Evolutionary conservation across 2,888 invertebrate genomes (phyloP), one percentile per base, ranked within the genome.

Genomic region (Eumacrocentrus americanus): DNA sequence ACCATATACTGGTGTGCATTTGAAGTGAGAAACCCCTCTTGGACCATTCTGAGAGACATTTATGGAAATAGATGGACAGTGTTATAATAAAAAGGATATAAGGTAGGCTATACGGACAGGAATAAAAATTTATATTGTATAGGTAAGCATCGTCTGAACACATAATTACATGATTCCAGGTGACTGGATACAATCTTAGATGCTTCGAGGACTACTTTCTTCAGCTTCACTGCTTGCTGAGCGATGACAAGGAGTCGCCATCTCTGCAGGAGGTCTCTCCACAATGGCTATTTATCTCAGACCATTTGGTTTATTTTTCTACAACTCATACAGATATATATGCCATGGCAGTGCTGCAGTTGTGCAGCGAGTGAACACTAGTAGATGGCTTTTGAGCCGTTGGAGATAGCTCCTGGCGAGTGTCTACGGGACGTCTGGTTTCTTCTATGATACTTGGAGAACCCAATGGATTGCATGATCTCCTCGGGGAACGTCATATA

Each of bases 241-340:
- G 75, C 74, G 74, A 75, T 74, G 75, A 75, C 74, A 75, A 72
- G 75, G 72, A 75, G 74, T 73, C 72, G 71, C 69, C 69, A 57
- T 35, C 73, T 71, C 74, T 58, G 73, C 75, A 73, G 75, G 75
- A 75, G 75, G 75, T 75, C 75, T 64, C 68, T 67, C n/a, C n/a
- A 74, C 75, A 75, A 75, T 74, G 69, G 69, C 68, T 68, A 71
- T 69, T 55, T 68, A 69, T 68, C 29, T 29, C 29, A 9, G 29
- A 29, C 29, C 68, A 72, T 75, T 65, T 70, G 65, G 68, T 67
- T 40, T 23, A 47, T 47, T 61, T 54, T 47, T 40, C 40, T 46
- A 55, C 38, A 40, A 58, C 47, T 52, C 61, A 58, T 48, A 34
- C 48, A 37, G 34, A 18, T 47, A 47, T 25, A 47, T 22, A 25